Conservation (phyloP, 2,113 vertebrate genomes). For the Prolemur simus region DNA sequence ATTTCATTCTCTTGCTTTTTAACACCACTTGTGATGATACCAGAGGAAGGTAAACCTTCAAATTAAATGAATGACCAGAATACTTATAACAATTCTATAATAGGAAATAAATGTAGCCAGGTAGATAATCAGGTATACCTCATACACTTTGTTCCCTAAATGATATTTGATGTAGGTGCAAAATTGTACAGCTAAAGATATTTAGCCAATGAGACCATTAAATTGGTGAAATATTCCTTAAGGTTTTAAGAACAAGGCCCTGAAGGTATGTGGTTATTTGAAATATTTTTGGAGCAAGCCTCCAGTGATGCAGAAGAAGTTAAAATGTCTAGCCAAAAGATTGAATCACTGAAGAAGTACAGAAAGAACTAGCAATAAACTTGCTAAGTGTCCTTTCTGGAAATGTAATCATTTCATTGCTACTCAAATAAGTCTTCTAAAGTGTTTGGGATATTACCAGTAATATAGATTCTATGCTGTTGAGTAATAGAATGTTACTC, state of each 20-base stretch:
- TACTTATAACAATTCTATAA: background rate
- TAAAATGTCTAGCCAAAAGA: slow-evolving; percentile 42
- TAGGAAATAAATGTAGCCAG: background rate
- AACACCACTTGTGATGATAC: background rate
- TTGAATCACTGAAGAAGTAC: slow-evolving; percentile 60
- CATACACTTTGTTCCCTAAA: background rate
- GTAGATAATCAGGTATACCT: background rate
- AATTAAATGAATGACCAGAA: background rate
- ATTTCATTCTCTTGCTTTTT: slow-evolving; percentile 6
- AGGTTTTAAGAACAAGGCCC: slow-evolving; percentile 48
- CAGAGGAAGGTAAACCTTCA: background rate
- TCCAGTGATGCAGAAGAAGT: slow-evolving; percentile 43
- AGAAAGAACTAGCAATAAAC: slow-evolving; percentile 34
- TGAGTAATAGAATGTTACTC: slow-evolving; percentile 30
- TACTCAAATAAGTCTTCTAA: slow-evolving; percentile 54
- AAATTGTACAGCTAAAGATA: slow-evolving; percentile 42
- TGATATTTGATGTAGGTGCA: background rate
- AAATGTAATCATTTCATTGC: slow-evolving; percentile 54
- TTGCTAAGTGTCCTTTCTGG: slow-evolving; percentile 62
- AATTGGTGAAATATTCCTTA: slow-evolving; percentile 32
- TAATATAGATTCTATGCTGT: slow-evolving; percentile 46
- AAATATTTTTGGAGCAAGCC: slow-evolving; percentile 52
- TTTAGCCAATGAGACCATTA: background rate
- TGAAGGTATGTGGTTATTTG: slow-evolving; percentile 36
- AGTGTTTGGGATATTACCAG: slow-evolving; percentile 41